A percentile compares a stretch with the other conserved stretches of the same genome.
These are phyloP conservation scores for Ptilorrhoa leucosticta DNA, from an alignment of 2,113 vertebrate genomes.

Conservation along the genomic window DNA sequence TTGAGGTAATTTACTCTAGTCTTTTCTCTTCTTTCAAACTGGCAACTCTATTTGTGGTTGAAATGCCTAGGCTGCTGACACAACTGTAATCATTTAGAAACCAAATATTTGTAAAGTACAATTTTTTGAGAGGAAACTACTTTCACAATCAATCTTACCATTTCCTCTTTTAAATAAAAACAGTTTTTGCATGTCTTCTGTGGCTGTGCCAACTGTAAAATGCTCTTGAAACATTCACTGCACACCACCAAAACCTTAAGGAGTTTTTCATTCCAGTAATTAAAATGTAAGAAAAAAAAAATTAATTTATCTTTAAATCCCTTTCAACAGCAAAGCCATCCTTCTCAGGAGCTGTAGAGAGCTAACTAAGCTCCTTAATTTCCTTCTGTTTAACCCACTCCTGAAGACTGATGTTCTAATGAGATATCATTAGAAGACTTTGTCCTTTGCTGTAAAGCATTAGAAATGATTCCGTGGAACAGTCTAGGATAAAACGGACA, in stretches of 20 bases:
- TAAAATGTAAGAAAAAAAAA: neutral
- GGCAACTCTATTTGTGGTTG: neutral
- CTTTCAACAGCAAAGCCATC: constrained; percentile 5
- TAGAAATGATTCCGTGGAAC: constrained; percentile 3
- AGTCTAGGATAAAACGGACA: neutral
- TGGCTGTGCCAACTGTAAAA: neutral
- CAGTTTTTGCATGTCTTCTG: neutral
- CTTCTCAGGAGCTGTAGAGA: neutral
- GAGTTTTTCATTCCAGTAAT: neutral
- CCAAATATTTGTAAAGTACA: neutral
- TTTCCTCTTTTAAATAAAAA: neutral
- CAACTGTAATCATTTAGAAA: neutral
- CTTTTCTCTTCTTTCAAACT: neutral
- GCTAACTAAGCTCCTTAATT: constrained; percentile 24
- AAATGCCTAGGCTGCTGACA: neutral
- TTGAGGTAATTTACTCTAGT: neutral
- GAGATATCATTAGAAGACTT: neutral
- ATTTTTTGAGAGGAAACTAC: neutral
- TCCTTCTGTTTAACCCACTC: constrained; percentile 26
- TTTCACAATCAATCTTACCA: neutral
- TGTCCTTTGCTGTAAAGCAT: neutral
- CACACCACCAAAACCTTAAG: neutral
- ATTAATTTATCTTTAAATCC: constrained; percentile 12
- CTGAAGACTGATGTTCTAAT: constrained; percentile 19
- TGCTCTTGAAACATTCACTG: neutral